These are phyloP conservation scores for Diogma glabrata DNA, from an alignment of 2,888 invertebrate species.

Conservation along the genomic window DNA sequence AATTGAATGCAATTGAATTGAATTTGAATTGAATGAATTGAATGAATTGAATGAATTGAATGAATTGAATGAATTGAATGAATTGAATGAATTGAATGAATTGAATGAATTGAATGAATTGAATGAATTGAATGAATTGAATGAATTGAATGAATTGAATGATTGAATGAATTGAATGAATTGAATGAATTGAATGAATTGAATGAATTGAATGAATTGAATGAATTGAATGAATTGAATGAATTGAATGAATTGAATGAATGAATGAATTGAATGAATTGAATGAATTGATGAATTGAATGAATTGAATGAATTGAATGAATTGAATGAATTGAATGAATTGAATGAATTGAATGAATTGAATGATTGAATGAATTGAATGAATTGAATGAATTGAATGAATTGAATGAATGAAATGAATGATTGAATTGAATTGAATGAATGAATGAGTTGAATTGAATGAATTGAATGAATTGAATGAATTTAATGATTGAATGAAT, in stretches of 20 bases:
- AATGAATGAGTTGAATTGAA: background rate
- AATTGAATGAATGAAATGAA: background rate
- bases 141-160: background rate
- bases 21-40: background rate
- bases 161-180: background rate
- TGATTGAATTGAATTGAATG: background rate
- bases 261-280: background rate
- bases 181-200: background rate
- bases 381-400: background rate
- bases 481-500: background rate
- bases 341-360: background rate
- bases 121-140: too few relatives aligned
- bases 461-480: background rate
- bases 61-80: background rate
- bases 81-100: background rate
- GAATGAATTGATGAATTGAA: background rate
- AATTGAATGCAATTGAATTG: background rate
- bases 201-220: background rate
- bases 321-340: background rate
- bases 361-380: background rate
- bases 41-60: background rate
- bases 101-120: background rate
- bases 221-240: background rate
- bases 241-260: background rate
- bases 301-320: background rate